Evolutionary conservation across 2,797 vertebrate species (phyloP).

Genomic region (Melanotaenia trifasciata): DNA sequence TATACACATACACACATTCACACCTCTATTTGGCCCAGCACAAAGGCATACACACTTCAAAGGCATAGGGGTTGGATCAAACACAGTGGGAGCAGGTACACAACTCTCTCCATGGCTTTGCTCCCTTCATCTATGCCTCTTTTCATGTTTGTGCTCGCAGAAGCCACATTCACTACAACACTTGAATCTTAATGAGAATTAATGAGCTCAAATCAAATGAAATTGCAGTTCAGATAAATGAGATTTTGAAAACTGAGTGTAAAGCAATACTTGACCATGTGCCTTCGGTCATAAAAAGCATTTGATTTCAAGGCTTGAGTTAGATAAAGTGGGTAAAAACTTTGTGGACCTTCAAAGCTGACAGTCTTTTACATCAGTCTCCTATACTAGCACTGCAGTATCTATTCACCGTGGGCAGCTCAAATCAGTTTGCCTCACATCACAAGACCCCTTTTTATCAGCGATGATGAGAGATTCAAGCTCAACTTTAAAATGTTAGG

Average conservation of each 20-base stretch:
- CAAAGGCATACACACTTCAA: conserved; percentile 81
- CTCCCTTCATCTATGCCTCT: conserved; percentile 77
- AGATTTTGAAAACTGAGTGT: conserved; percentile 53
- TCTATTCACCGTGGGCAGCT: conserved; percentile 21
- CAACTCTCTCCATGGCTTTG: conserved; percentile 61
- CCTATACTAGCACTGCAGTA: conserved; percentile 8
- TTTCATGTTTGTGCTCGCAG: conserved; percentile 78
- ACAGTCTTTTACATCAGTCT: conserved; percentile 42
- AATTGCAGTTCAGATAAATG: conserved; percentile 67
- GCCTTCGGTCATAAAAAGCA: conserved; percentile 46
- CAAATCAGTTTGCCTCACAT: conserved; percentile 39
- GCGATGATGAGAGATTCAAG: conserved; percentile 29
- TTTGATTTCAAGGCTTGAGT: conserved; percentile 51
- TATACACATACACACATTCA: conserved; percentile 12
- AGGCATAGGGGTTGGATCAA: conserved; percentile 75
- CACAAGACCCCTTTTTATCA: conserved; percentile 11
- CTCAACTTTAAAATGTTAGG: conserved; percentile 22
- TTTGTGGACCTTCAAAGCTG: conserved; percentile 49
- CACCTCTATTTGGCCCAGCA: conserved; percentile 70
- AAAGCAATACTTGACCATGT: conserved; percentile 53
- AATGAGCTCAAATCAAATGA: conserved; percentile 77
- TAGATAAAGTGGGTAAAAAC: conserved; percentile 38
- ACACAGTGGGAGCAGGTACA: conserved; percentile 69
- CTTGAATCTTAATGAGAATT: conserved; percentile 76
- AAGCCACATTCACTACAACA: conserved; percentile 69